Percentiles rank a stretch among this genome's conserved stretches.
Conservation (phyloP, 2,113 vertebrate species). For the Coreoperca whiteheadi region DNA sequence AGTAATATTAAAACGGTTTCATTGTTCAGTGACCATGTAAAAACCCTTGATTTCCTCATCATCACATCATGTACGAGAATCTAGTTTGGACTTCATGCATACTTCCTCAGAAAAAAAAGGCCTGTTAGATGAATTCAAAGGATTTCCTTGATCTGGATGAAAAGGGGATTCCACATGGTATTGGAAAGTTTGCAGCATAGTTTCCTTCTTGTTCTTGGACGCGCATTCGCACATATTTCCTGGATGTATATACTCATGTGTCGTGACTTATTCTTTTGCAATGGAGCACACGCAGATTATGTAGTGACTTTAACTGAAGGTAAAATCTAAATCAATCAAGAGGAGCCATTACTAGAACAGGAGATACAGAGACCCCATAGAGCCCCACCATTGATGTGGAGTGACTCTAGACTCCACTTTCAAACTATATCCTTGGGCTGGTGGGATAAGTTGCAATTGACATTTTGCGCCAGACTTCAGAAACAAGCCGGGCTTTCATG, state of each 20-base stretch:
- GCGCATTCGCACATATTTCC: constrained; percentile 30
- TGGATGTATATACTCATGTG: constrained; percentile 14
- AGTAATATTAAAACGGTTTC: neutral
- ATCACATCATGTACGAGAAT: constrained; percentile 27
- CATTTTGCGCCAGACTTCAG: constrained; percentile 86
- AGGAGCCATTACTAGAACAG: constrained; percentile 42
- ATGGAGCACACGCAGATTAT: constrained; percentile 13
- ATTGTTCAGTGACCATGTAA: neutral
- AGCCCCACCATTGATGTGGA: constrained; percentile 76
- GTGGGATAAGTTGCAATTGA: constrained; percentile 88
- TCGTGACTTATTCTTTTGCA: constrained; percentile 25
- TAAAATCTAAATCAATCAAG: constrained; percentile 14
- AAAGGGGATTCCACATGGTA: constrained; percentile 57
- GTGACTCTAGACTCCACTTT: constrained; percentile 84
- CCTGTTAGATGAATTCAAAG: constrained; percentile 11
- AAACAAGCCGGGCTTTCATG: constrained; percentile 88
- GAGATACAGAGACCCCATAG: constrained; percentile 67
- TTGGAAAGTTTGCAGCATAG: constrained; percentile 13
- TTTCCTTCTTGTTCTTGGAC: constrained; percentile 34
- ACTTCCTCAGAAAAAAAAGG: constrained; percentile 69
- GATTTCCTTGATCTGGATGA: constrained; percentile 59
- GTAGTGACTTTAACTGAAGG: constrained; percentile 13
- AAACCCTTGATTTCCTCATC: constrained; percentile 57
- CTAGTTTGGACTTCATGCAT: constrained; percentile 10
- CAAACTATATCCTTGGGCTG: constrained; percentile 81